Evolutionary conservation across 1,140 invertebrate species (phyloP), one percentile per base, ranked within the genome.

Genomic region (Rhopalosiphum maidis): DNA sequence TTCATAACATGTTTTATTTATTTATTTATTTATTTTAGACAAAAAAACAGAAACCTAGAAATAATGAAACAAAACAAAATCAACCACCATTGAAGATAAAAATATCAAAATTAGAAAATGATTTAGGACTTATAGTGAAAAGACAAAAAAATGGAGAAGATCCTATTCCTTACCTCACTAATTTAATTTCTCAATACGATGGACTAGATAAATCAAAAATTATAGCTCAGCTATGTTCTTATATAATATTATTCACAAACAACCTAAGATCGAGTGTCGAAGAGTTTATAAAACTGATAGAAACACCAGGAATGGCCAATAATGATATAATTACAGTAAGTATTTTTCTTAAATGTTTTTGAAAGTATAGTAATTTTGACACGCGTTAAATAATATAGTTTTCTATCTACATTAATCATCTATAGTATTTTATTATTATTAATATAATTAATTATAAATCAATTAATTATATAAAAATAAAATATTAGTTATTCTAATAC

Each of bases 141-240:
- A 68, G 54, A 25, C 90, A 91, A 83, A 77, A 30, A 77, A 77
- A 48, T 23, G 90, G 46, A 6, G 35, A 83, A 91, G 22, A 91
- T 83, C 25, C 43, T 23, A 21, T 91, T 37, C 43, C 90, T 83
- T 23, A 15, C 4, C n/a, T 91, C 11, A 91, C 37, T 43, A 11
- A 21, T 48, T 46, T 91, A 30, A 7, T 83, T 11, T 30, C 41
- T 48, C 41, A 83, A 22, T 77, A 46, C 35, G 22, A 91, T 82
- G 68, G 46, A 4, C 7, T 35, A 7, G n/a, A 83, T 37, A 82
- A 82, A 35, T 48, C 25, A 23, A 91, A 46, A 35, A 83, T 91
- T 46, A 41, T 91, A n/a, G 92, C 92, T 93, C 86, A 87, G 8
- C 30, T 93, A 46, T 93, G 82, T 86, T 86, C 92, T 41, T 87